phyloP scores from a whole-genome alignment of 2,113 vertebrate genomes.

The Lates calcarifer region DNA sequence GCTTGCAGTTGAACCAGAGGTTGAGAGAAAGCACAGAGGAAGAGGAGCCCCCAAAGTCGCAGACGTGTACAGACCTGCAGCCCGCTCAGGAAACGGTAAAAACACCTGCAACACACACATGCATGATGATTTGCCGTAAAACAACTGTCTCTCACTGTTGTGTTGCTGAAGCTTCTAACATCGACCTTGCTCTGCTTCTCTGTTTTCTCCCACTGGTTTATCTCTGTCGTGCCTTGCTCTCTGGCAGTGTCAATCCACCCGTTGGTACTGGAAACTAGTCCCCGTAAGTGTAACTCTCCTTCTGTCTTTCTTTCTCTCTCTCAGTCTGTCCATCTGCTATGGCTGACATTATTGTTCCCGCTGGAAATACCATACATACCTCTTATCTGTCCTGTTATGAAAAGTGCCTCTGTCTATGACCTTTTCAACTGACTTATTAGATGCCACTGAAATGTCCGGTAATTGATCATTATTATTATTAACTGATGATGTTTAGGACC shows the following conservation, averaged over 20 bases:
- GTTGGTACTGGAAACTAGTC: slow-evolving; percentile 87
- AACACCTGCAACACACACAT: neutral
- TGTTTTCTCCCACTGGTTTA: slow-evolving; percentile 24
- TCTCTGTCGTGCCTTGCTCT: slow-evolving; percentile 48
- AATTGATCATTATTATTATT: slow-evolving; percentile 4
- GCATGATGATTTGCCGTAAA: neutral
- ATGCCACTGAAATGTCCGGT: neutral
- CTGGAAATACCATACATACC: slow-evolving; percentile 49
- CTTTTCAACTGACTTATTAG: slow-evolving; percentile 14
- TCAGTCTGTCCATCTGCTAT: slow-evolving; percentile 48
- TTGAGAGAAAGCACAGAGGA: slow-evolving; percentile 87
- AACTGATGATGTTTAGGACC: slow-evolving; percentile 39
- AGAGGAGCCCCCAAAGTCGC: slow-evolving; percentile 80
- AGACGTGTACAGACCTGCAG: slow-evolving; percentile 82
- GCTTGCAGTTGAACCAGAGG: slow-evolving; percentile 86
- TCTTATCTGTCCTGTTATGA: slow-evolving; percentile 38
- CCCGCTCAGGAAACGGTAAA: slow-evolving; percentile 85
- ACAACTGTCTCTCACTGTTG: slow-evolving; percentile 2
- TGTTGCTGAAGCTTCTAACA: slow-evolving; percentile 53
- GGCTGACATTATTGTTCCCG: slow-evolving; percentile 64
- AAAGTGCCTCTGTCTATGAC: slow-evolving; percentile 4
- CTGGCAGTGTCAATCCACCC: slow-evolving; percentile 80
- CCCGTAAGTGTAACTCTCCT: slow-evolving; percentile 79
- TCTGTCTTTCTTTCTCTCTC: slow-evolving; percentile 21
- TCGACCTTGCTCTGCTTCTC: slow-evolving; percentile 47